Evolutionary conservation across 2,113 vertebrate species (phyloP).

Genomic region (Actenoides hombroni): DNA sequence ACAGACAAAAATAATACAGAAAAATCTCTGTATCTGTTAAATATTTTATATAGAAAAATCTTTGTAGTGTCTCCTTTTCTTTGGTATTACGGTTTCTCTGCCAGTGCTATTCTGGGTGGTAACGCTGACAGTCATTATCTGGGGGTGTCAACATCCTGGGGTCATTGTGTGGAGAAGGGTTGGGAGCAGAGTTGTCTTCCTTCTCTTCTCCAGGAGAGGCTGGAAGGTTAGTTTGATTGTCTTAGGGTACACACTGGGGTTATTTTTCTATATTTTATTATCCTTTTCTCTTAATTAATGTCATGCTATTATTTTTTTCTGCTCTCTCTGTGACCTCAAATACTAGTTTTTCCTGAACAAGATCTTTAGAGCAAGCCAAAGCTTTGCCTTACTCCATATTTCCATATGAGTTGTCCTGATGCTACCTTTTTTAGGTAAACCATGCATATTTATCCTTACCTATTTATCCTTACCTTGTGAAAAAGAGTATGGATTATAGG

Average conservation of each 20-base stretch:
- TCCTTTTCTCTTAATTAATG: background rate
- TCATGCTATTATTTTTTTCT: background rate
- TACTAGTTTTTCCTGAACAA: background rate
- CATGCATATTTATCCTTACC: background rate
- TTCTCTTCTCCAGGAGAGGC: background rate
- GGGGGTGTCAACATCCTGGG: background rate
- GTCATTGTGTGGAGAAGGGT: background rate
- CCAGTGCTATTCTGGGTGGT: background rate
- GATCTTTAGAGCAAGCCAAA: background rate
- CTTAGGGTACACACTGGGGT: background rate
- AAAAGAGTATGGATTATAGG: background rate
- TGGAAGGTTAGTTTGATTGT: background rate
- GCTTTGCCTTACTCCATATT: background rate
- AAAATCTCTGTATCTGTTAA: background rate
- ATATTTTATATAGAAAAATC: background rate
- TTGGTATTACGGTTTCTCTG: background rate
- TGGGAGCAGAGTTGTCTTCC: background rate
- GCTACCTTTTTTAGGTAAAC: background rate
- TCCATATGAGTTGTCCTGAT: background rate
- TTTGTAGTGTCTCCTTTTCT: background rate
- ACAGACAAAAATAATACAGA: background rate
- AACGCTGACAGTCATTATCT: background rate
- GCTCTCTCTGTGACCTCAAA: background rate
- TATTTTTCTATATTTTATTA: background rate
- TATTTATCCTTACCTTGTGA: background rate